Evolutionary conservation across 2,888 invertebrate species (phyloP).

Genomic region (Netelia inedita): DNA sequence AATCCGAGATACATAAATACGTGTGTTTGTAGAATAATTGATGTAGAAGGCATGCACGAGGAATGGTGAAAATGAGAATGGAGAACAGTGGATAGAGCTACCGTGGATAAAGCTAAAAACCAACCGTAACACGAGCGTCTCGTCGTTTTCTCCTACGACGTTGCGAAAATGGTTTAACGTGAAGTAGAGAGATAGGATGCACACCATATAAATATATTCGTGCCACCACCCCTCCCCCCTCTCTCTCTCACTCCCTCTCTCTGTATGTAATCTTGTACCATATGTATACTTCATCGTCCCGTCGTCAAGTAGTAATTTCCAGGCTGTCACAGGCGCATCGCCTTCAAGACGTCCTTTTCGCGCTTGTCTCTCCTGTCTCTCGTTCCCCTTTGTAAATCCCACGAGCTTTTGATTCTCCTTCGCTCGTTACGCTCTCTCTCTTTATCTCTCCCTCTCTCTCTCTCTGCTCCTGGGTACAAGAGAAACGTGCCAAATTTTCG

Average conservation of each 20-base stretch:
- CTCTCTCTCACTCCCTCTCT: background rate
- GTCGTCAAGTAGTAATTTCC: constrained; percentile 82
- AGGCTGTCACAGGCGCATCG: constrained; percentile 79
- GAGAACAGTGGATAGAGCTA: constrained; percentile 11
- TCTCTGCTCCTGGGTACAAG: background rate
- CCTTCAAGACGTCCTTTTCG: constrained; percentile 67
- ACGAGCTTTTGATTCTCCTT: constrained; percentile 46
- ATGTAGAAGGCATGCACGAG: constrained; percentile 1
- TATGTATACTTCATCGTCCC: constrained; percentile 35
- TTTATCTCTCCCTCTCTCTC: background rate
- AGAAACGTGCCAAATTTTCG: background rate
- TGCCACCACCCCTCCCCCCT: no score
- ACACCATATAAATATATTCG: constrained; percentile 2
- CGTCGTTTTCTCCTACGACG: constrained; percentile 21
- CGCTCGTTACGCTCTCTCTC: constrained; percentile 14
- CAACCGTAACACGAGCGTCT: constrained; percentile 54
- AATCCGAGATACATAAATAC: no score
- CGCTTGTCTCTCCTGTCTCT: constrained; percentile 59
- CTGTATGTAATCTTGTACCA: background rate
- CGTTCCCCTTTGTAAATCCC: constrained; percentile 60
- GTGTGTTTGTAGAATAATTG: background rate
- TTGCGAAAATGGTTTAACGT: constrained; percentile 48
- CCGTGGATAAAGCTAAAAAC: constrained; percentile 31
- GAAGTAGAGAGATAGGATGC: constrained; percentile 15
- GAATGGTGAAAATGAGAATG: constrained; percentile 36